Base-by-base conservation (phyloP, 2,888 invertebrate species). In the Helicoverpa assulta region DNA sequence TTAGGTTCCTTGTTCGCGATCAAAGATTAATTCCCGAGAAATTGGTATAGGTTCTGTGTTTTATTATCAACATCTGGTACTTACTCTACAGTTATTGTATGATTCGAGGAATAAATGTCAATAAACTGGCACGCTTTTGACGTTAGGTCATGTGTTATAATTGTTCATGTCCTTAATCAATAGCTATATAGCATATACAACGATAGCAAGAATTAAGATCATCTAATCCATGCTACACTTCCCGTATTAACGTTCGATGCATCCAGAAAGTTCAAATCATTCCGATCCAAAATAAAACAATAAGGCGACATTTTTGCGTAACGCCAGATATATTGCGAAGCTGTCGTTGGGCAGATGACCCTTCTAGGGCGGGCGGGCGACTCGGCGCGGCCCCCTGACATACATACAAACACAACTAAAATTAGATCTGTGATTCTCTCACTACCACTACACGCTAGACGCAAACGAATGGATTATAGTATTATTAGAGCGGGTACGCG, bases 361-460 rank as follows among this genome's bases (percentile, higher is more conserved):
- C 93, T 93, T 90, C 86, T 92, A 94, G 94, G 94, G 92, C 93
- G 93, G 91, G 88, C 91, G 88, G 88, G 76, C 85, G 84, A 79
- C 84, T 84, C 83, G 80, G 76, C 81, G 78, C 92, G 94, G 91
- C 94, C 94, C 93, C 93, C 90, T 94, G 95, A 95, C 95, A 95
- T 89, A 95, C 93, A 94, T 94, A 94, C 93, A 92, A 89, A 93
- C 89, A 89, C 78, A 83, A 88, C 94, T 95, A 95, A 92, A 91
- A 90, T 93, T 95, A 95, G 94, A 90, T 82, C 82, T 87, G 92
- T 92, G 92, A 92, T 92, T 91, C 90, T 91, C 90, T 88, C 89
- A 90, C 86, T 85, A 83, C 73, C 64, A 84, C 89, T 90, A 88
- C 91, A 89, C 91, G 90, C 92, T 93, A 93, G 93, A 93, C 93